Evolutionary conservation across 2,113 vertebrate genomes (phyloP), one percentile per base, ranked within the genome.

Genomic region (Laticauda colubrina): DNA sequence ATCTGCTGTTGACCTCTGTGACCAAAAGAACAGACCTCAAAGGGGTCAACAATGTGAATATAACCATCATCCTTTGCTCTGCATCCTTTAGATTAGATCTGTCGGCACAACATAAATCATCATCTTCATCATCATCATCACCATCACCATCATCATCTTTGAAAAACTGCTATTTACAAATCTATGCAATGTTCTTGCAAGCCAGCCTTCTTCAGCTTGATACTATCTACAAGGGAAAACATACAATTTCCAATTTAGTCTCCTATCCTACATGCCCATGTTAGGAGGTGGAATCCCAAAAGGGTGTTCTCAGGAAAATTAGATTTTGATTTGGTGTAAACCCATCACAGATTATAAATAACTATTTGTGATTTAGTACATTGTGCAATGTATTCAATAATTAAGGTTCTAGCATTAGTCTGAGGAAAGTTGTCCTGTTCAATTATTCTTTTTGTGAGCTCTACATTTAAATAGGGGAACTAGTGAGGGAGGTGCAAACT

Each of bases 1-100:
- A 92, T 89, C 53, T 48, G 64, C 64, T 57, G 87, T 85, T 92
- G 91, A 85, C 91, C 91, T 59, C 61, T 34, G 10, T 56, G 53
- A 48, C 53, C 88, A 56, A 85, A 89, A 56, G 53, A 92, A 85
- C 24, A 48, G 53, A 57, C 39, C 43, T 69, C 53, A 45, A 39
- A 21, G 26, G 15, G 11, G 87, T 55, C 54, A 43, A 85, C 39
- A 56, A 48, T 88, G 81, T 85, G 87, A 85, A 89, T 88, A 45
- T 89, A 88, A 57, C 64, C 87, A 89, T 85, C 87, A 21, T 81
- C 51, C 29, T 85, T 89, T 89, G 51, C 64, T 34, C 39, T 21
- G 53, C 5, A 45, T 48, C 53, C 53, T 89, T 85, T 26, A 57
- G 24, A 92, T 89, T 29, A 51, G 29, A 20, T 39, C 34, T 23